Base-by-base conservation (phyloP, 2,113 vertebrate species). In the Nipponia nippon region DNA sequence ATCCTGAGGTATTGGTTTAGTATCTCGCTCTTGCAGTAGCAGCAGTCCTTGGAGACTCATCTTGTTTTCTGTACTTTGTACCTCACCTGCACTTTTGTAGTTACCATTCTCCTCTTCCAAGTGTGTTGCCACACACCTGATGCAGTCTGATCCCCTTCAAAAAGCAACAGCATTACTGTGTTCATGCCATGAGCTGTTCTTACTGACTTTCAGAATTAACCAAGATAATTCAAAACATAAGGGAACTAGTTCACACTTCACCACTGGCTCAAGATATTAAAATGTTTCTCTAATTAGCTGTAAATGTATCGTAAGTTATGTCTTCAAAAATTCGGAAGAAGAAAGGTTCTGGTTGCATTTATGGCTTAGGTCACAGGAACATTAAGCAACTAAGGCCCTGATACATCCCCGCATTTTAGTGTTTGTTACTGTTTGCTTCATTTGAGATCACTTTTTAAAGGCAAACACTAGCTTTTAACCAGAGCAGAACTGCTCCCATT, bases 381-480 rank as follows among this genome's bases (percentile, higher is more conserved):
- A 69, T 71, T 50, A 63, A 56, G 73, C 63, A 79, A 95, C 13
- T 42, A 42, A 42, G 61, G 70, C 75, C 21, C 30, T 55, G 19
- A 40, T n/a, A 79, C 8, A 66, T 30, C 40, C 9, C 0, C 0
- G 32, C 1, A 0, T 38, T 85, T 52, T 46, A 86, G 20, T 46
- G 38, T 66, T 89, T 92, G 38, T 72, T 86, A 53, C 77, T 56
- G 9, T 66, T 92, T 53, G 16, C 59, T 70, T 96, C 6, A 52
- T 90, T 58, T 78, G 50, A 92, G 81, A 61, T 56, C 34, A 78
- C 65, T 90, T 90, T 95, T 79, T 90, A 88, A 95, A 81, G 66
- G n/a, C 61, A 90, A 88, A 83, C 21, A 50, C 34, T 32, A n/a
- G 26, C 53, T 93, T 87, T 87, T 73, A 77, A 56, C 10, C 34